These are phyloP conservation scores for Megaleporinus macrocephalus DNA, from an alignment of 2,113 vertebrate genomes.

Conservation along the genomic window DNA sequence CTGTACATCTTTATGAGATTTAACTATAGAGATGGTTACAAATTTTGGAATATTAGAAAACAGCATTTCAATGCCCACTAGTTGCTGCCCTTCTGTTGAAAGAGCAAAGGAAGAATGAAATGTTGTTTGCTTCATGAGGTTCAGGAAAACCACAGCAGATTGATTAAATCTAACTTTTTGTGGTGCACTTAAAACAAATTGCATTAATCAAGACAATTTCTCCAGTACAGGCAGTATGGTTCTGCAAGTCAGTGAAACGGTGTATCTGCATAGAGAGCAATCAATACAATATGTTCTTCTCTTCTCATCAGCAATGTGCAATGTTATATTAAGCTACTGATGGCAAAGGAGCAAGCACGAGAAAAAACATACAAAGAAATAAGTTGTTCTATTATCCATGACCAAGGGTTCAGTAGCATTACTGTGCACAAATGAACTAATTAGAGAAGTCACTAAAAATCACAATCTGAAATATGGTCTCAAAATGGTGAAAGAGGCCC, in stretches of 20 bases:
- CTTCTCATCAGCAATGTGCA: constrained; percentile 36
- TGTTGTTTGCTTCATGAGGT: not conserved
- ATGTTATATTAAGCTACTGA: constrained; percentile 43
- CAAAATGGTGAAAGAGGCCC: not conserved
- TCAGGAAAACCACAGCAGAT: not conserved
- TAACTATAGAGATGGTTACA: not conserved
- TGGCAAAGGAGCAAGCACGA: not conserved
- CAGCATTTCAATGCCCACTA: not conserved
- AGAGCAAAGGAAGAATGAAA: not conserved
- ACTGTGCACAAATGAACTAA: no score
- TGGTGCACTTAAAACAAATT: constrained; percentile 27
- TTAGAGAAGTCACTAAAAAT: no score
- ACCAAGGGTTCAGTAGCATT: constrained; percentile 7
- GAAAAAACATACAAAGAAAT: not conserved
- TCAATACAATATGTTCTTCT: constrained; percentile 40
- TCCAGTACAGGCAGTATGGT: constrained; percentile 11
- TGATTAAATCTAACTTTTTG: not conserved
- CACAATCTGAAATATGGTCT: no score
- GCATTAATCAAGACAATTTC: constrained; percentile 43
- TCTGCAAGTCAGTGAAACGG: constrained; percentile 45
- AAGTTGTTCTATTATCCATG: constrained; percentile 10
- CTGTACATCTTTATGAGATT: not conserved
- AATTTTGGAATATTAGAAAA: not conserved
- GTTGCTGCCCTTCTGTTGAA: not conserved
- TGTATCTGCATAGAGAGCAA: constrained; percentile 34